Evolutionary conservation across 2,113 vertebrate species (phyloP), one percentile per base, ranked within the genome.

Genomic region (Alligator sinensis): DNA sequence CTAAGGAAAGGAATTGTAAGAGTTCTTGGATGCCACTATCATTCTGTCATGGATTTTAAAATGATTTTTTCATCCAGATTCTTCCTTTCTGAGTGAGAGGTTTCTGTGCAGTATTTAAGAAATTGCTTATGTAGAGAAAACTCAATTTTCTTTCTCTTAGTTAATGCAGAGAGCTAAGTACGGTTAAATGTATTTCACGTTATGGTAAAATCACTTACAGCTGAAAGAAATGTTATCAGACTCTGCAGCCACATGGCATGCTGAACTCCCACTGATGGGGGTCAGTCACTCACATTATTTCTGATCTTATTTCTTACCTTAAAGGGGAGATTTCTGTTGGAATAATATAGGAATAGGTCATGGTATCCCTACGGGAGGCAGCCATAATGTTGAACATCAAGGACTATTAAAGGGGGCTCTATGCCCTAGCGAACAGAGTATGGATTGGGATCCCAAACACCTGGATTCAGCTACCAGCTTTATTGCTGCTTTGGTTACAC

Each of bases 391-490:
- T 2, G 78, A 18, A 18, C 18, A 80, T 38, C 58, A 2, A 24
- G 0, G 18, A 3, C 24, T 1, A 82, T 59, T 2, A 58, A 63
- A 30, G 38, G 19, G 19, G 47, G 14, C 24, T 1, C 1, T 54
- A 2, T 55, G 9, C 25, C 30, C 70, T 72, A 3, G 68, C 19
- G 4, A 11, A 61, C 3, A 8, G 18, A 1, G 24, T 19, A 24
- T 18, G 86, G 5, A 28, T 5, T 25, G 72, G 30, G 72, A 34
- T 15, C 13, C 30, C 6, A 21, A 34, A 22, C 30, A 72, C 34
- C 34, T 18, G 38, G 5, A 6, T 72, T 38, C 30, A 72, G 4
- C 38, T 72, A 47, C 47, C 18, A 38, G 68, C 5, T 72, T 30
- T 72, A 21, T 34, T 72, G 68, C 19, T 72, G 68, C 21, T 72